Percentiles rank a stretch among this genome's conserved stretches.
These are phyloP conservation scores for Tachuris rubrigastra DNA, from an alignment of 2,113 vertebrate species.

Conservation along the genomic window DNA sequence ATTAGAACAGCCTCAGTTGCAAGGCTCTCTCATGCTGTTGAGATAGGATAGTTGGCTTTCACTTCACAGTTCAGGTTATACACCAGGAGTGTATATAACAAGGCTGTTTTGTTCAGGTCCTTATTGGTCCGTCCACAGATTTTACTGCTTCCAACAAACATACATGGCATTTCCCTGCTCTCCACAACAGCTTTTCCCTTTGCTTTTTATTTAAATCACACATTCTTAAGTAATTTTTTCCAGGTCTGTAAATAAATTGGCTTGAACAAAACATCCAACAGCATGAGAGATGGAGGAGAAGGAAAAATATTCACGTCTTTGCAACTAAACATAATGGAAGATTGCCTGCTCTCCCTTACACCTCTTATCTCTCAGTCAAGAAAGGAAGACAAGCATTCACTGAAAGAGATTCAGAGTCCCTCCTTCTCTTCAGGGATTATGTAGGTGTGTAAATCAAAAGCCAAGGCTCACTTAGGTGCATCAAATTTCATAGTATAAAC, in stretches of 20 bases:
- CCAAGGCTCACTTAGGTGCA: neutral
- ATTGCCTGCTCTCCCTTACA: neutral
- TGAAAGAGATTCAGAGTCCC: neutral
- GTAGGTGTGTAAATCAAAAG: neutral
- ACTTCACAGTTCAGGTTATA: neutral
- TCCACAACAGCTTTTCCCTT: neutral
- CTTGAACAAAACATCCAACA: neutral
- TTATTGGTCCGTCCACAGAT: neutral
- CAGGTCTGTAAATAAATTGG: neutral
- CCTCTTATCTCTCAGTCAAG: neutral
- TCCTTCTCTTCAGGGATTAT: neutral
- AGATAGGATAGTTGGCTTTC: neutral
- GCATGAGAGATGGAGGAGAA: neutral
- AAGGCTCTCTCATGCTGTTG: neutral
- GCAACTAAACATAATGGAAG: neutral
- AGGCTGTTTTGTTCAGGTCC: neutral
- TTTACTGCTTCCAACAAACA: neutral
- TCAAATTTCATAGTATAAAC: neutral
- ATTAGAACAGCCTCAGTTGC: neutral
- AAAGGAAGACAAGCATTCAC: neutral
- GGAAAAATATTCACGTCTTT: neutral
- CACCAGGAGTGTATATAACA: neutral
- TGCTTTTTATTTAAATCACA: neutral
- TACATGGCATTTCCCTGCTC: neutral
- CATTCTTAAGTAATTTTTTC: neutral